Evolutionary conservation across 2,797 vertebrate genomes (phyloP).

Genomic region (Orientallactaga sibirica): DNA sequence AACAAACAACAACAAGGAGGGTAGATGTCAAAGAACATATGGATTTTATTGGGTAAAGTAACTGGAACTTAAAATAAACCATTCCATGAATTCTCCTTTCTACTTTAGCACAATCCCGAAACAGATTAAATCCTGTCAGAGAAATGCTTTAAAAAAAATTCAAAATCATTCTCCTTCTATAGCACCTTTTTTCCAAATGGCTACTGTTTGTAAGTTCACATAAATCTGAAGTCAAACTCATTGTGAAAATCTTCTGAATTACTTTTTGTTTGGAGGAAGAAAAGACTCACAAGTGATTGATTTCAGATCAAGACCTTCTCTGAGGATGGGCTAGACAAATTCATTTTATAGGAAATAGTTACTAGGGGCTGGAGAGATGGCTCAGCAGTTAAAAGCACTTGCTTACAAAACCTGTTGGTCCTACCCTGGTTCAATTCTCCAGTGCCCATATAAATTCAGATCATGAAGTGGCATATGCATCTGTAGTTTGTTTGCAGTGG

Average conservation of each 20-base stretch:
- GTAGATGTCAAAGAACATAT: background rate
- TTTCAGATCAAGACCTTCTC: background rate
- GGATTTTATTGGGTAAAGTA: background rate
- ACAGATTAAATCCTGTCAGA: background rate
- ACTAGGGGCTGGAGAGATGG: no score
- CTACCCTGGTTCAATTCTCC: no score
- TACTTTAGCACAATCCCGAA: background rate
- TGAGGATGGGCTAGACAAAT: no score
- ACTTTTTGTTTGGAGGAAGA: background rate
- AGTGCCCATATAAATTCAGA: no score
- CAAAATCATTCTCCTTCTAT: background rate
- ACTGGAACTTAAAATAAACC: background rate
- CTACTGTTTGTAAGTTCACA: background rate
- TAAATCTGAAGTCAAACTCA: background rate
- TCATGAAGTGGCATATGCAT: no score
- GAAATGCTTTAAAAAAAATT: background rate
- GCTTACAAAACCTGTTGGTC: no score
- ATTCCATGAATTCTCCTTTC: background rate
- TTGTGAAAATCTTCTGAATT: no score
- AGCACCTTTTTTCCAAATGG: background rate
- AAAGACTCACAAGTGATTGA: background rate
- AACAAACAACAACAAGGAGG: background rate
- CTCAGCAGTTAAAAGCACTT: no score
- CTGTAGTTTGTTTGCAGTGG: no score
- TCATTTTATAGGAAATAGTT: background rate